Percentiles rank a stretch among this genome's conserved stretches.
phyloP scores from a whole-genome alignment of 2,113 vertebrate species.

The Strix uralensis region DNA sequence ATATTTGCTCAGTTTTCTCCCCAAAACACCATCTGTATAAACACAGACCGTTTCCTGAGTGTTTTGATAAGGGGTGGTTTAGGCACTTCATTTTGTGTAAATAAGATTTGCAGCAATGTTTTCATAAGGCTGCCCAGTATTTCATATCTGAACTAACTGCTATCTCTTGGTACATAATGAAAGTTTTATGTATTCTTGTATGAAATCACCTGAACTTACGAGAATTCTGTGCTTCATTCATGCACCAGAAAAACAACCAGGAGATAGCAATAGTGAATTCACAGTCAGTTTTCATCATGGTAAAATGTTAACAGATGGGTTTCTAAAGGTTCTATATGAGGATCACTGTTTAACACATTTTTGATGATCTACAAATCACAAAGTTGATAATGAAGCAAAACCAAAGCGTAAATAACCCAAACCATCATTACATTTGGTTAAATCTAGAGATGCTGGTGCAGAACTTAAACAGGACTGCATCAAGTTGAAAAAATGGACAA shows the following conservation, averaged over 20 bases:
- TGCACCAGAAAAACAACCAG: background rate
- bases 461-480: background rate
- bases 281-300: background rate
- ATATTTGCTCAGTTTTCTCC: background rate
- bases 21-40: background rate
- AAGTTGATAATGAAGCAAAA: background rate
- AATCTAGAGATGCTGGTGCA: background rate
- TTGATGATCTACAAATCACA: background rate
- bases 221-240: background rate
- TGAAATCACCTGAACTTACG: background rate
- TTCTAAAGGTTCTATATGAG: background rate
- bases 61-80: background rate
- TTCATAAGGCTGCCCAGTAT: background rate
- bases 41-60: background rate
- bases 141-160: background rate
- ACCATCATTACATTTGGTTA: background rate
- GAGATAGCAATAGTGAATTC: background rate
- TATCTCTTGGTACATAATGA: background rate
- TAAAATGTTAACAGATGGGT: background rate
- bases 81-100: background rate
- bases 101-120: background rate
- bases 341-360: background rate
- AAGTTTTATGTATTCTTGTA: background rate
- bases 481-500: background rate
- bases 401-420: background rate